Base-by-base conservation (phyloP, 2,113 vertebrate species). In the Falco punctatus region DNA sequence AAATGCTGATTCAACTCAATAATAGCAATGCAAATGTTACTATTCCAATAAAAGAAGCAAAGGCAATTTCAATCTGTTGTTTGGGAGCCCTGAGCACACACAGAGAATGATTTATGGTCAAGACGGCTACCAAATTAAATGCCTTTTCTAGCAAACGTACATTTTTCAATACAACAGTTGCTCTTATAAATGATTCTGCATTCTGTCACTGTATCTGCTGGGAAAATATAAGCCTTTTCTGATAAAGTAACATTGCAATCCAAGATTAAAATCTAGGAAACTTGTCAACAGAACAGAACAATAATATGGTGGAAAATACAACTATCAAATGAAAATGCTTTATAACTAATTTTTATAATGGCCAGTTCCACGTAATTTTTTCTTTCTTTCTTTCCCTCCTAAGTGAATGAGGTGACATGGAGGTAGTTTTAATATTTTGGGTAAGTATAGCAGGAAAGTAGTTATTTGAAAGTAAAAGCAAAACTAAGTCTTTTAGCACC, bases 221-320 rank as follows among this genome's bases (percentile, higher is more conserved):
- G 94, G 92, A 97, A 93, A 98, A 90, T 81, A 91, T 81, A 97
- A 98, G 94, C 48, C 59, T 88, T 97, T 98, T 95, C 83, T 95
- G 89, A 96, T 91, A 94, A 72, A 94, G 87, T 84, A 97, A 96
- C 89, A 92, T 87, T 97, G 81, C 92, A 97, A 96, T 90, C 92
- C 84, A 92, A 97, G 96, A 97, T 98, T 98, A 98, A 98, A 98
- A 97, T 96, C 97, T 96, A 79, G 51, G 93, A 94, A 97, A 97
- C 69, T 66, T 97, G 92, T 97, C 95, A 97, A 97, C 93, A 96
- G 94, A 92, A 97, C 97, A 86, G 49, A 96, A 97, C 88, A 83
- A 94, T 88, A 96, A 95, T 95, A 82, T 49, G 91, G 93, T 92
- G 62, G 79, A 97, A 97, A 98, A 82, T 88, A 90, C 79, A 94